Base-by-base conservation (phyloP, 92 coral and sea anemone species). In the Phymanthus crucifer region DNA sequence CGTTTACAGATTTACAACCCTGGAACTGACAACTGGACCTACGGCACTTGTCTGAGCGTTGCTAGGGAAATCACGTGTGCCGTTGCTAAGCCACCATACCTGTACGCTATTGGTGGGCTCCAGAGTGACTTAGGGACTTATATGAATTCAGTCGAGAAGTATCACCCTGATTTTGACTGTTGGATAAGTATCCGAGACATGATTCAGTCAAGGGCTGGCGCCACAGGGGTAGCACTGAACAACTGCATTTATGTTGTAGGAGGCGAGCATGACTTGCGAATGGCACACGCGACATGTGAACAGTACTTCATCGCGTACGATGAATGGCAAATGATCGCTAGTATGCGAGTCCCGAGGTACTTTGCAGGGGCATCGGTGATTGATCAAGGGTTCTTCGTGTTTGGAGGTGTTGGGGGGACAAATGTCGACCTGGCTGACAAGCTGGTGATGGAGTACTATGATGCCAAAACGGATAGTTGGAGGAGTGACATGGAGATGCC, bases 31-130 rank as follows among this genome's bases (percentile, higher is more conserved):
- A 31, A 50, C 16, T 93, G 98, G 98, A 85, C 85, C 52, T 78
- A 84, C 68, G 91, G 89, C 32, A 77, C 89, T 2, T 87, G 89
- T 14, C 81, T 93, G 75, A 86, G 83, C 73, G 89, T 86, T 64
- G 90, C 94, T 16, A 84, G 98, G 32, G 93, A 93, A 80, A 89
- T 91, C 66, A 87, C 90, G 32, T 93, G 94, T 77, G 91, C 87
- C n/a, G 87, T 87, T 64, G 89, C 93, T 74, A 88, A 92, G 64
- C 85, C 84, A 17, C 85, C 80, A 37, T 86, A 85, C 86, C 46
- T 93, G 75, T 93, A 90, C 56, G 98, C 93, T 8, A 83, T 93
- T 78, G 98, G 98, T 40, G 98, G 98, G 58, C 58, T 90, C 66
- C 87, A 84, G 33, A 87, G 89, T 23, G 89, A 89, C 21, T 79